Conservation (phyloP, 1,140 invertebrate genomes). For the Caenorhabditis remanei region DNA sequence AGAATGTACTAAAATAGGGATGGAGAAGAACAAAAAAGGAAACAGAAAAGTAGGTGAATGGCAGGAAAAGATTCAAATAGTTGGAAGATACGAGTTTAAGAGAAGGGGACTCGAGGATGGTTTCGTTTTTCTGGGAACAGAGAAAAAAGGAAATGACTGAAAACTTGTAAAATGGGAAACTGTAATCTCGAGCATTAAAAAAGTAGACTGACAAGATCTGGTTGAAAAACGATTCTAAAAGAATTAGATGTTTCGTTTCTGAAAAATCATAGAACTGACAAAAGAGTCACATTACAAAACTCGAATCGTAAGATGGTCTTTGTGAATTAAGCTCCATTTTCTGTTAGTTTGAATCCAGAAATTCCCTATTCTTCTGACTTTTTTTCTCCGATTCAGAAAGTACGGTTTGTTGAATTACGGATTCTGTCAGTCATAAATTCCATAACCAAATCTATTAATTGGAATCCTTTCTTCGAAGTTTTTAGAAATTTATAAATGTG, state of each 20-base stretch:
- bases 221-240: too few species aligned
- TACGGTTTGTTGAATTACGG: not conserved
- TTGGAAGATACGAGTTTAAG: not conserved
- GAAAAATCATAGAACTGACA: too few species aligned
- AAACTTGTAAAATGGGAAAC: too few species aligned
- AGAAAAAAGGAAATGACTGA: not conserved
- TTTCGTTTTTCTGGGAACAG: not conserved
- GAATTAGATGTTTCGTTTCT: too few species aligned
- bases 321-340: too few species aligned
- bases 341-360: too few species aligned
- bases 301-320: too few species aligned
- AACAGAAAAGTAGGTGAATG: not conserved
- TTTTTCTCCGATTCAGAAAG: too few species aligned
- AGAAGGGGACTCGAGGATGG: not conserved
- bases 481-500: not conserved
- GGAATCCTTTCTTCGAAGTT: not conserved
- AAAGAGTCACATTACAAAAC: too few species aligned
- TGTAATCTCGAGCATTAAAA: too few species aligned
- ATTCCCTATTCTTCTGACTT: too few species aligned
- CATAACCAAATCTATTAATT: not conserved
- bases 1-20: conserved; percentile 53
- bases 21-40: not conserved
- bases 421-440: not conserved
- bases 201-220: too few species aligned
- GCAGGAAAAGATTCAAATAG: not conserved